Evolutionary conservation across 2,888 invertebrate species (phyloP), one percentile per base, ranked within the genome.

Genomic region (Apodemia hepburni): DNA sequence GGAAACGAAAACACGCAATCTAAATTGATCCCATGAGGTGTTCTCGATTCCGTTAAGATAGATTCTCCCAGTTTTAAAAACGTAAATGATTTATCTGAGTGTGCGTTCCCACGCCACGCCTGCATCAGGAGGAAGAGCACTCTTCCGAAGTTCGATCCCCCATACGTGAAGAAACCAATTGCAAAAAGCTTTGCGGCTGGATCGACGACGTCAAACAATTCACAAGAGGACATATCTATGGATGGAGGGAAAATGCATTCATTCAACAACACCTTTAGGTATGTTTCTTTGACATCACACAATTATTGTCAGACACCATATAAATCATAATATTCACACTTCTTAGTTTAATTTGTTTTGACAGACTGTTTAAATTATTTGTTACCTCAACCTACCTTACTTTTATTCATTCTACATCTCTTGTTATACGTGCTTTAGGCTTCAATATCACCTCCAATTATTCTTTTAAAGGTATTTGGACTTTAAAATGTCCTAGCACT

Each of bases 71-170:
- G 75, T 81, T 71, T 84, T 82, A 75, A 81, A 87, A 88, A 87
- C 87, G 81, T 90, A 88, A 91, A 87, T 89, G 87, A 91, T 90
- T 91, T 87, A 91, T 91, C 87, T 87, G 90, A 90, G 90, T 89
- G 89, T 88, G 89, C 90, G 89, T 89, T 89, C 87, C 86, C 82
- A 80, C 90, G 88, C 87, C 90, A 85, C 90, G 90, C 90, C 84
- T 85, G 84, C 89, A 81, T 81, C 92, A 96, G 96, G 95, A 96
- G 96, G 94, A 97, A 97, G 94, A 96, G 96, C 82, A 96, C 97
- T 73, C 94, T 96, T 86, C 95, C 96, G 85, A 97, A 97, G 87
- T 97, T 96, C 87, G 97, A 97, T 87, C 96, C 96, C 76, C 96
- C 97, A 64, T 97, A 96, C 92, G 93, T 94, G 82, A 97, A 97